Percentiles rank a stretch among this genome's conserved stretches.
Conservation (phyloP, 2,888 invertebrate species). For the Drosophila percnosoma region DNA sequence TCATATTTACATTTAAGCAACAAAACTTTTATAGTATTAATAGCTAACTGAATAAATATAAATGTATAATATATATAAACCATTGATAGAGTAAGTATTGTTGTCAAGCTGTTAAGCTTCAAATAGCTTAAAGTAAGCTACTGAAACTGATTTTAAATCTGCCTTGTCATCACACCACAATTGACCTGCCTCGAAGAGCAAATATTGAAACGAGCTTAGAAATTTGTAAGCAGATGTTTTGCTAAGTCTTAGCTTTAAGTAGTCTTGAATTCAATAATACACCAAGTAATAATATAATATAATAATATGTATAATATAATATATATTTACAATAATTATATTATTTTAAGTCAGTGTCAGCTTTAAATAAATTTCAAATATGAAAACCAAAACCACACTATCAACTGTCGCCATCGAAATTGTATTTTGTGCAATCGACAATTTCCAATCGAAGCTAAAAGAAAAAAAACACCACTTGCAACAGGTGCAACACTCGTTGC, state of each 20-base stretch:
- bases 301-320: too few species aligned
- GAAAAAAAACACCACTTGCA: slow-evolving; percentile 21
- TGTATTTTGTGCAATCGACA: neutral
- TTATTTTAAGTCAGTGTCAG: neutral
- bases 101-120: neutral
- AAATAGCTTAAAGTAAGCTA: neutral
- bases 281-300: neutral
- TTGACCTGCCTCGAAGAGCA: neutral
- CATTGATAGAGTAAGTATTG: neutral
- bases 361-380: neutral
- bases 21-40: neutral
- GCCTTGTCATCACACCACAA: neutral
- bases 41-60: neutral
- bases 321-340: neutral
- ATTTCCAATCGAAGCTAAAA: neutral
- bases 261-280: too few species aligned
- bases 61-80: neutral
- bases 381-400: slow-evolving; percentile 1
- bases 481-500: slow-evolving; percentile 39
- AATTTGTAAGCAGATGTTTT: neutral
- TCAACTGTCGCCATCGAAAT: neutral
- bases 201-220: neutral
- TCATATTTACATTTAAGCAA: neutral
- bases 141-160: neutral
- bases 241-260: neutral